Evolutionary conservation across 2,797 vertebrate genomes (phyloP).

Genomic region (Diplodus puntazzo): DNA sequence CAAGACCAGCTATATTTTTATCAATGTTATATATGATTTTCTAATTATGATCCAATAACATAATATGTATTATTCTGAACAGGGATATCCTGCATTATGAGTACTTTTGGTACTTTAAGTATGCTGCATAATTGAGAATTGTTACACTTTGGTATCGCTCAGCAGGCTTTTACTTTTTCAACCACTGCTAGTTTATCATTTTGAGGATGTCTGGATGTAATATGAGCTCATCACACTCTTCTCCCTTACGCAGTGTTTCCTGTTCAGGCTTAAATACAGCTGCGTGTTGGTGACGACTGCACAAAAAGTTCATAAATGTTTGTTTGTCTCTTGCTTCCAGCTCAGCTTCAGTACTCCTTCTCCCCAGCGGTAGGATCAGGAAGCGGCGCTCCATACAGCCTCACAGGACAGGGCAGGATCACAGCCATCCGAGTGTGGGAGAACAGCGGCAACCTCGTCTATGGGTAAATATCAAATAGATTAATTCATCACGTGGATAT

Average conservation of each 20-base stretch:
- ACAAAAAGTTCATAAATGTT: not conserved
- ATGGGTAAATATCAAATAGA: slow-evolving; percentile 20
- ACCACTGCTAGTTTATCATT: not conserved
- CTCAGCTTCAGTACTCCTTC: slow-evolving; percentile 15
- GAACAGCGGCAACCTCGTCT: not conserved
- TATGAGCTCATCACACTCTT: not conserved
- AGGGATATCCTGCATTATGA: no score
- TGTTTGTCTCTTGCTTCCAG: not conserved
- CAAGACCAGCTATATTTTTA: no score
- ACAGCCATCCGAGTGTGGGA: slow-evolving; percentile 46
- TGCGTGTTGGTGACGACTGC: not conserved
- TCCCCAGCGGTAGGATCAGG: slow-evolving; percentile 18
- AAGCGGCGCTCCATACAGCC: not conserved
- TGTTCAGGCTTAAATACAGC: not conserved
- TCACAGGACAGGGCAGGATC: slow-evolving; percentile 33
- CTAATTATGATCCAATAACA: no score
- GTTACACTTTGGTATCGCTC: no score
- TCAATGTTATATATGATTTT: no score
- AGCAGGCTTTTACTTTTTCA: not conserved
- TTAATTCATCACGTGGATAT: not conserved
- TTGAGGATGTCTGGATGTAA: not conserved
- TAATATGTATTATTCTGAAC: no score
- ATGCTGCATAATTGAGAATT: no score
- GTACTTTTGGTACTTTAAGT: no score
- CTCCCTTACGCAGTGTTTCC: not conserved